Percentiles rank a stretch among this genome's conserved stretches.
phyloP scores from a whole-genome alignment of 2,113 vertebrate species.

The Archilochus colubris region DNA sequence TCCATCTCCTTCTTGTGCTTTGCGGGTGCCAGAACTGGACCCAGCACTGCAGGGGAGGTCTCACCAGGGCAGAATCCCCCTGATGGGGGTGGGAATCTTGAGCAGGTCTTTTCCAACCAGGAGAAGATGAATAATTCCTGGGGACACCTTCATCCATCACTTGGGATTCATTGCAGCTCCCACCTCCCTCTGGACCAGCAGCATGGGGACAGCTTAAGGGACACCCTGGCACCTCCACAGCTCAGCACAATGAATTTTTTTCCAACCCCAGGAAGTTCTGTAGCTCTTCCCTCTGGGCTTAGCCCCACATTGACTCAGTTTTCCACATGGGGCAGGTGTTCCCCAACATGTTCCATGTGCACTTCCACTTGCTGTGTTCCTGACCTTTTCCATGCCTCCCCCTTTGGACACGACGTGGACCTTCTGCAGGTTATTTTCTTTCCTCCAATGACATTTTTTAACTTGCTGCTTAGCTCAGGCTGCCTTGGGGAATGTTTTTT shows the following conservation, averaged over 20 bases:
- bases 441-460: background rate
- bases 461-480: background rate
- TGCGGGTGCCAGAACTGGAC: too few species aligned
- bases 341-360: background rate
- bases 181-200: background rate
- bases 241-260: background rate
- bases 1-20: too few species aligned
- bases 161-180: background rate
- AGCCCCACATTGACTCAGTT: background rate
- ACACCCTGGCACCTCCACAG: background rate
- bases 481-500: background rate
- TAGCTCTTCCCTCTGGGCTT: background rate
- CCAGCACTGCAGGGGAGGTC: too few species aligned
- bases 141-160: too few species aligned
- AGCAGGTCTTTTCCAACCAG: too few species aligned
- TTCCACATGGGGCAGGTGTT: background rate
- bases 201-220: background rate
- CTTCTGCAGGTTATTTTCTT: background rate
- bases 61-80: too few species aligned
- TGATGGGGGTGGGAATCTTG: too few species aligned
- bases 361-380: rapidly evolving
- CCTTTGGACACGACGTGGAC: rapidly evolving
- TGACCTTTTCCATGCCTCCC: background rate
- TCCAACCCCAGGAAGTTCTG: background rate
- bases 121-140: too few species aligned